Evolutionary conservation across 2,797 vertebrate genomes (phyloP), one percentile per base, ranked within the genome.

Genomic region (Crypturellus tataupa): DNA sequence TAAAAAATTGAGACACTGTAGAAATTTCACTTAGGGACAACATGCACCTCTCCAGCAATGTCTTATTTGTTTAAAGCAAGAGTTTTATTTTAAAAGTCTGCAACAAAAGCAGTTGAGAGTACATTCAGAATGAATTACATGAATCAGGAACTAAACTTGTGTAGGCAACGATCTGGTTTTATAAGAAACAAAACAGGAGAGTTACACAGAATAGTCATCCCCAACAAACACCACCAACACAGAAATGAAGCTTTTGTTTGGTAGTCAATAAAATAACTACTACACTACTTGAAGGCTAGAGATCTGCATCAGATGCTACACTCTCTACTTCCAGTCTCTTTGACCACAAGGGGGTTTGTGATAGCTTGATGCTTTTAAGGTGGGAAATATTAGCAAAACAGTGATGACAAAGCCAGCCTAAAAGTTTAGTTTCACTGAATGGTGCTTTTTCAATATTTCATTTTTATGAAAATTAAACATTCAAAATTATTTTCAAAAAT

Each of bases 11-110:
- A 80, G 64, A 59, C 58, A 92, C 14, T 76, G 55, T 20, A 78
- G 46, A 93, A 77, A 67, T 69, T 58, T 93, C 49, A 81, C 76
- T 40, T 85, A 55, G 62, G 76, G 16, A 47, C 60, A 12, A 4
- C 9, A 64, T 23, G 56, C 14, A 11, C 40, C 24, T 59, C 56
- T 91, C 88, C 67, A 70, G 65, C 72, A 91, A 92, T 85, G 89
- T 92, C 93, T 96, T 96, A 94, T 89, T 94, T 91, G 96, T 59
- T 80, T 51, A n/a, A 69, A 91, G 62, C 55, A 79, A 35, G 51
- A 44, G 12, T 96, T 96, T 96, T 96, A 96, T 96, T 97, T 94
- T 96, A 87, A 88, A 84, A 86, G 44, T 92, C 92, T 96, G 85
- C 59, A 82, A 96, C 93, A 49, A 80, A 95, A 96, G 85, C 79